Evolutionary conservation across 2,888 invertebrate species (phyloP).

Genomic region (Pandemis corylana): DNA sequence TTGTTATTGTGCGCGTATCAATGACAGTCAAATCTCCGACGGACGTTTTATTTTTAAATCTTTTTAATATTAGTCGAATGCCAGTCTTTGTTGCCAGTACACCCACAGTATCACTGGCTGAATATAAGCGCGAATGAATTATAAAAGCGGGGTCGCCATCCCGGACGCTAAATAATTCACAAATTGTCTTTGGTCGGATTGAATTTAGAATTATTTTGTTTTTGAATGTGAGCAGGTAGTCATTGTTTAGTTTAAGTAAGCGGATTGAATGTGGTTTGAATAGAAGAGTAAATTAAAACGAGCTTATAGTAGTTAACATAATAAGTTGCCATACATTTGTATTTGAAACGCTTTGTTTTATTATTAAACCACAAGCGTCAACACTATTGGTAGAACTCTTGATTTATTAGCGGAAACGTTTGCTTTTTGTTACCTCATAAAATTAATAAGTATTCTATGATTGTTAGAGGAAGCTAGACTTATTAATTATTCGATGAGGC

Average conservation of each 20-base stretch:
- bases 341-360: too few relatives aligned
- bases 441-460: too few relatives aligned
- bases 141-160: slow-evolving; percentile 37
- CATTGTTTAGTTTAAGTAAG: neutral
- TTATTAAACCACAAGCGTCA: too few relatives aligned
- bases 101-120: slow-evolving; percentile 36
- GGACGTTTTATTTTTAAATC: slow-evolving; percentile 20
- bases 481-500: too few relatives aligned
- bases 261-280: neutral
- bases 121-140: slow-evolving; percentile 40
- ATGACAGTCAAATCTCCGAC: slow-evolving; percentile 15
- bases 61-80: slow-evolving; percentile 19
- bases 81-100: slow-evolving; percentile 33
- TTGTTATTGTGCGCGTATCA: slow-evolving; percentile 13
- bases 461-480: neutral
- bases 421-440: too few relatives aligned
- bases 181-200: slow-evolving; percentile 27
- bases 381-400: too few relatives aligned
- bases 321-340: too few relatives aligned
- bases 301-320: too few relatives aligned
- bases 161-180: slow-evolving; percentile 37
- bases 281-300: too few relatives aligned
- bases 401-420: too few relatives aligned
- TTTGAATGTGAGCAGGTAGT: neutral
- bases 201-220: slow-evolving; percentile 21